A percentile compares a stretch with the other conserved stretches of the same genome.
These are phyloP conservation scores for Muscicapa adusta DNA, from an alignment of 2,113 vertebrate genomes.

Conservation along the genomic window DNA sequence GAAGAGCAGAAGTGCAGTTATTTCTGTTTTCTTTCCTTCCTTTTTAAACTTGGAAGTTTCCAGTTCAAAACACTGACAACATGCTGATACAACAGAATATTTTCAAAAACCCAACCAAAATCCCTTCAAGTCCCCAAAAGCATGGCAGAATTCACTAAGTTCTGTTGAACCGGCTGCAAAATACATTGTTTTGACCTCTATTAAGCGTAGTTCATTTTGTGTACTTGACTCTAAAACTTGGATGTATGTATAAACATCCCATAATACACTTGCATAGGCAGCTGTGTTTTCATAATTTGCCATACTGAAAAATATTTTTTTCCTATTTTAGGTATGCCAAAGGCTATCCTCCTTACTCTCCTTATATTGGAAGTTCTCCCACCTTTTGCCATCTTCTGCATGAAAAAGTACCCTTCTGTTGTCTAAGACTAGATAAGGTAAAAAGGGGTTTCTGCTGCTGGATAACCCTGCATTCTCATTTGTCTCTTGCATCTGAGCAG, in stretches of 20 bases:
- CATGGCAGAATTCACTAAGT: not conserved
- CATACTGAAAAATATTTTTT: not conserved
- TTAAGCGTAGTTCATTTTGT: not conserved
- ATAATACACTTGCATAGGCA: not conserved
- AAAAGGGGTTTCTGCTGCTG: not conserved
- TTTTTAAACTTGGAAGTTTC: not conserved
- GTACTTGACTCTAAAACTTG: not conserved
- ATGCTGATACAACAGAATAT: not conserved
- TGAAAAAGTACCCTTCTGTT: conserved; percentile 94
- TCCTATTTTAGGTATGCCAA: conserved; percentile 83
- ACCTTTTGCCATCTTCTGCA: conserved; percentile 93
- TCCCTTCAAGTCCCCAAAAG: not conserved
- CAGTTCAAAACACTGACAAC: not conserved
- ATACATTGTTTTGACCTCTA: not conserved
- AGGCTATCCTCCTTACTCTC: conserved; percentile 95
- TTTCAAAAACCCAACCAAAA: not conserved
- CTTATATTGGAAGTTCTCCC: conserved; percentile 96
- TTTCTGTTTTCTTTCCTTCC: not conserved
- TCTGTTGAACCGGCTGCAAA: not conserved
- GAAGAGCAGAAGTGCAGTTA: not conserved
- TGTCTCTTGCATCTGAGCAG: not conserved
- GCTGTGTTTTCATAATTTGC: not conserved
- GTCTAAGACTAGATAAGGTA: conserved; percentile 92
- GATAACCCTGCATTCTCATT: not conserved
- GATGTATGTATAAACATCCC: not conserved